phyloP scores from a whole-genome alignment of 2,113 vertebrate species.

The Centrocercus urophasianus region DNA sequence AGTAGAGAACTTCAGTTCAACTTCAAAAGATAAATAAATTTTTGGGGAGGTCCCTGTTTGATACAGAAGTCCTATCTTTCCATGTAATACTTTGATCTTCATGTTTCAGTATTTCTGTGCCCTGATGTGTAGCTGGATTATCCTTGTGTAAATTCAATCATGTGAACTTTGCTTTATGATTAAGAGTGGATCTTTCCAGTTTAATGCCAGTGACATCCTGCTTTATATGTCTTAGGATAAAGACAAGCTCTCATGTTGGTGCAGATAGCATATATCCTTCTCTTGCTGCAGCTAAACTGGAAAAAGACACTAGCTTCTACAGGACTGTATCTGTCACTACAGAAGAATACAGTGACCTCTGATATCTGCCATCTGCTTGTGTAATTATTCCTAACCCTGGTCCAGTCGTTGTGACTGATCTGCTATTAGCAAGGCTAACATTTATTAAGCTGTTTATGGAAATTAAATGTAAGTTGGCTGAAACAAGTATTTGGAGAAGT shows the following conservation, averaged over 20 bases:
- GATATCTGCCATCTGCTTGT: neutral
- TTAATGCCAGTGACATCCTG: neutral
- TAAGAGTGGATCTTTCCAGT: neutral
- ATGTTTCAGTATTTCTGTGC: neutral
- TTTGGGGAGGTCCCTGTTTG: neutral
- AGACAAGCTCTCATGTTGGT: neutral
- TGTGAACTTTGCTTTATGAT: neutral
- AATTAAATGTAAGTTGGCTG: neutral
- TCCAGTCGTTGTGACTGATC: neutral
- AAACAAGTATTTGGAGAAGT: neutral
- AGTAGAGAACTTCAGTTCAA: neutral
- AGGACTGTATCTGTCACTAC: neutral
- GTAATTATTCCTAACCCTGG: neutral
- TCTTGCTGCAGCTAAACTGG: neutral
- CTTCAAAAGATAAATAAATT: neutral
- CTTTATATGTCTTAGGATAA: neutral
- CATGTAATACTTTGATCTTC: neutral
- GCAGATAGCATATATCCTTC: neutral
- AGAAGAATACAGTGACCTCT: neutral
- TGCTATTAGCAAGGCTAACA: neutral
- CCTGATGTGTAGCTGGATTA: neutral
- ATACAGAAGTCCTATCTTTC: neutral
- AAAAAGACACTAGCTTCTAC: neutral
- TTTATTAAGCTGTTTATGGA: constrained; percentile 15
- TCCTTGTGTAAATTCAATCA: neutral